Conservation (phyloP, 1,140 invertebrate species). For the Sycophila sp. region DNA sequence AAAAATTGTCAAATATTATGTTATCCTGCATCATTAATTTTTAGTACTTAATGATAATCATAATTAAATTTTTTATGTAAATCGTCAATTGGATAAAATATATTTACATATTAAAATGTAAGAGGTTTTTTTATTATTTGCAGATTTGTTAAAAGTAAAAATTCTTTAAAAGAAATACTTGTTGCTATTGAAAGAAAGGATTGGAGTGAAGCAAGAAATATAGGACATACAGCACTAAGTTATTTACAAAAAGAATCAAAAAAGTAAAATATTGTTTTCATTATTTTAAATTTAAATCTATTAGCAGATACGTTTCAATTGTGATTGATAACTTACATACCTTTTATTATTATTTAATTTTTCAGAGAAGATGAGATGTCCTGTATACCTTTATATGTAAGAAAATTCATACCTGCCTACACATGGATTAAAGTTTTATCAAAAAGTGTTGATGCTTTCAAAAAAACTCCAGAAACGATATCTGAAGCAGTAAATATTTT, state of each 20-base stretch:
- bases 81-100: no score
- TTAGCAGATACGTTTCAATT: neutral
- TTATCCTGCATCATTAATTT: no score
- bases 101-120: no score
- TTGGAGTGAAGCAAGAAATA: slow-evolving; percentile 43
- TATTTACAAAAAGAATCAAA: slow-evolving; percentile 9
- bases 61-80: no score
- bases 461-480: slow-evolving; percentile 49
- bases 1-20: no score
- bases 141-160: slow-evolving; percentile 46
- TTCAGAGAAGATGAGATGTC: slow-evolving; percentile 29
- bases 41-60: no score
- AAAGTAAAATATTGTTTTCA: slow-evolving; percentile 22
- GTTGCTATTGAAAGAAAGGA: slow-evolving; percentile 46
- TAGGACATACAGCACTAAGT: slow-evolving; percentile 41
- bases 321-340: neutral
- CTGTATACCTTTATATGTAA: slow-evolving; percentile 53
- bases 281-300: neutral
- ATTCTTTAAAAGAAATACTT: slow-evolving; percentile 25
- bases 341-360: slow-evolving; percentile 21
- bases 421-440: slow-evolving; percentile 56
- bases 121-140: neutral
- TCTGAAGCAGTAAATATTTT: slow-evolving; percentile 44
- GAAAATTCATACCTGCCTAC: slow-evolving; percentile 49
- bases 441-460: slow-evolving; percentile 53